Conservation (phyloP, 1,140 invertebrate genomes). For the Campoletis sonorensis region DNA sequence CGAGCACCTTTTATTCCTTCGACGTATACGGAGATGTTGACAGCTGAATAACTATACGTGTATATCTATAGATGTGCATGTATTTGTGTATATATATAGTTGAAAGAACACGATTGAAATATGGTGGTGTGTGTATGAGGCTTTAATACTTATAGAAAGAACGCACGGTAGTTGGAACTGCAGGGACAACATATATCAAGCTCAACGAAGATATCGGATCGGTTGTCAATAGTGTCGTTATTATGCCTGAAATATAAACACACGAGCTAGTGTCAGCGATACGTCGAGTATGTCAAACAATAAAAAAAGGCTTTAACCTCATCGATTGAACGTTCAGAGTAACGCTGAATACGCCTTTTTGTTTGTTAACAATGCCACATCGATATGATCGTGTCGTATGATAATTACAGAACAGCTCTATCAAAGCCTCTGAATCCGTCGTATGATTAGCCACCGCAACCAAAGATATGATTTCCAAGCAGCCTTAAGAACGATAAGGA, state of each 20-base stretch:
- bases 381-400: background rate
- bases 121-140: background rate
- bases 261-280: slow-evolving; percentile 1
- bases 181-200: background rate
- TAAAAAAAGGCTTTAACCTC: background rate
- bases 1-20: slow-evolving; percentile 21
- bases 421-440: background rate
- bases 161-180: slow-evolving; percentile 8
- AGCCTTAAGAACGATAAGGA: background rate
- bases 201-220: slow-evolving; percentile 24
- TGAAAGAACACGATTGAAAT: slow-evolving; percentile 11
- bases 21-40: slow-evolving; percentile 20
- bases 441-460: background rate
- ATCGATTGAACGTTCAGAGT: background rate
- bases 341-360: background rate
- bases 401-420: background rate
- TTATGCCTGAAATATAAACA: slow-evolving; percentile 35
- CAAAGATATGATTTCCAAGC: slow-evolving; percentile 2
- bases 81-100: background rate
- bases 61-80: background rate
- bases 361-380: background rate
- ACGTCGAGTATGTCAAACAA: background rate
- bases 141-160: background rate
- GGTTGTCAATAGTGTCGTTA: slow-evolving; percentile 41
- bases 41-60: background rate